These are phyloP conservation scores for Luperina nickerlii DNA, from an alignment of 2,888 invertebrate genomes.

Conservation along the genomic window DNA sequence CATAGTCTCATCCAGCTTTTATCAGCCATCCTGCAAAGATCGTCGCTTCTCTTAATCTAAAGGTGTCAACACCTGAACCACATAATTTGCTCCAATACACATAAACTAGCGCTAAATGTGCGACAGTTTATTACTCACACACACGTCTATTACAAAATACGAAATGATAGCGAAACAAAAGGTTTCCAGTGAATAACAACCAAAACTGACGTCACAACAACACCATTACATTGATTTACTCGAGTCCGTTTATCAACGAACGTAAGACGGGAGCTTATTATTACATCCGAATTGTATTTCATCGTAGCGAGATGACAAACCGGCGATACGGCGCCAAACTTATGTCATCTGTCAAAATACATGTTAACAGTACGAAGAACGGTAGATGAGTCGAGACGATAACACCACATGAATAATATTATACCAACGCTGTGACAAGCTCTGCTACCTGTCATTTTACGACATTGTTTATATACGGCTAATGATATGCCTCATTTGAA, in stretches of 20 bases:
- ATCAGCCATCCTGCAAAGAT: no score
- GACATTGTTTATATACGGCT: constrained; percentile 86
- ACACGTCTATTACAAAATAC: constrained; percentile 44
- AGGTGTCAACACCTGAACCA: background rate
- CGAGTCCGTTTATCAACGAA: constrained; percentile 80
- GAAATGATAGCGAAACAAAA: constrained; percentile 62
- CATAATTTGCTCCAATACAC: constrained; percentile 32
- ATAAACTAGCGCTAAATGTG: constrained; percentile 12
- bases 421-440: constrained; percentile 83
- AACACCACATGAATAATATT: constrained; percentile 81
- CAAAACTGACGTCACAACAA: constrained; percentile 62
- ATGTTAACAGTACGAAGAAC: constrained; percentile 86
- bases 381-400: constrained; percentile 78
- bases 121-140: constrained; percentile 28
- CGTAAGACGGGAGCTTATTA: constrained; percentile 90
- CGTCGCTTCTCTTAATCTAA: no score
- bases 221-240: constrained; percentile 85
- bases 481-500: constrained; percentile 88
- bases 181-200: constrained; percentile 58
- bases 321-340: constrained; percentile 87
- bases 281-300: constrained; percentile 88
- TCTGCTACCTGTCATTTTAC: constrained; percentile 87
- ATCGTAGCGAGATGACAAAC: constrained; percentile 84
- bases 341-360: constrained; percentile 91
- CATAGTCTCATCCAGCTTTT: no score